A percentile compares a stretch with the other conserved stretches of the same genome.
Conservation (phyloP, 2,113 vertebrate species). For the Cyprinus carpio region DNA sequence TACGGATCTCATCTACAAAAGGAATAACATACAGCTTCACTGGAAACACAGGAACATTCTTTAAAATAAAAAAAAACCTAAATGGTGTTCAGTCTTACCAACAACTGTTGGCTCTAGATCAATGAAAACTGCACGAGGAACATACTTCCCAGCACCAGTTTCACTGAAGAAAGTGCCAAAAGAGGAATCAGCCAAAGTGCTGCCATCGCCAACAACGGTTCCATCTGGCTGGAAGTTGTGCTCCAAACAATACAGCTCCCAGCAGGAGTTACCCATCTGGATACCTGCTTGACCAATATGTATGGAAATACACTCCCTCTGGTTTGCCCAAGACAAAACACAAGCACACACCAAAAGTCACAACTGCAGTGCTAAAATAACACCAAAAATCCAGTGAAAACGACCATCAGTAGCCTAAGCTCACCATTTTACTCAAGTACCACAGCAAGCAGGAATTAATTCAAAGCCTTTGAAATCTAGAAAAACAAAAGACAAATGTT, state of each 20-base stretch:
- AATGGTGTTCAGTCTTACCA: neutral
- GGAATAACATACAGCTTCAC: neutral
- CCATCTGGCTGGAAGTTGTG: slow-evolving; percentile 4
- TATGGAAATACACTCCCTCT: slow-evolving; percentile 23
- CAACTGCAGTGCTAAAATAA: neutral
- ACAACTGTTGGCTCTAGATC: slow-evolving; percentile 14
- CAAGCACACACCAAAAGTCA: neutral
- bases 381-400: neutral
- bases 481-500: neutral
- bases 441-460: neutral
- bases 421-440: neutral
- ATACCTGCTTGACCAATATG: slow-evolving; percentile 17
- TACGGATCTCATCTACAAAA: slow-evolving; percentile 4
- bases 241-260: slow-evolving; percentile 16
- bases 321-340: neutral
- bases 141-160: slow-evolving; percentile 9
- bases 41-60: accelerated
- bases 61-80: no score
- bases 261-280: slow-evolving; percentile 27
- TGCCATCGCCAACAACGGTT: neutral
- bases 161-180: slow-evolving; percentile 27
- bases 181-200: neutral
- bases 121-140: slow-evolving; percentile 12
- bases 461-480: neutral
- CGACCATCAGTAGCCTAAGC: neutral